A percentile compares a stretch with the other conserved stretches of the same genome.
phyloP scores from a whole-genome alignment of 2,113 vertebrate species.

The Burhinus bistriatus region DNA sequence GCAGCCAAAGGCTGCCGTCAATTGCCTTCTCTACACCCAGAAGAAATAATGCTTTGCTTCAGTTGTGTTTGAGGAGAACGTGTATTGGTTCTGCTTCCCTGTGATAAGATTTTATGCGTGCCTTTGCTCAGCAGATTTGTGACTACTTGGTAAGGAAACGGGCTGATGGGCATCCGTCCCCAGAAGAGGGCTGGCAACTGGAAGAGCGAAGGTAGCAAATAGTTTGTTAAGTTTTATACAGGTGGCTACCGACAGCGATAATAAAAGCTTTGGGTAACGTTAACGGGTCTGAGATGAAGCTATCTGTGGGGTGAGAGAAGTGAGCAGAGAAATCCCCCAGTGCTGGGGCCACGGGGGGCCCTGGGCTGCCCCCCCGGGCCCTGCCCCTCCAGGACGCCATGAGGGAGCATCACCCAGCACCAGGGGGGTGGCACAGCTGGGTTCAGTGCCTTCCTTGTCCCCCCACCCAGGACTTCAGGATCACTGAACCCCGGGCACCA shows the following conservation, averaged over 20 bases:
- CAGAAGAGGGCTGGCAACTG: not conserved
- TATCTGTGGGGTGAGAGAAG: not conserved
- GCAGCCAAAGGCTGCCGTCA: not conserved
- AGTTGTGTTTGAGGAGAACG: not conserved
- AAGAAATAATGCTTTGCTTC: not conserved
- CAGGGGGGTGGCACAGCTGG: not conserved
- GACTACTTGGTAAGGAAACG: not conserved
- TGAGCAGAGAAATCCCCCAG: not conserved
- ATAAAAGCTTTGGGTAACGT: fast-evolving
- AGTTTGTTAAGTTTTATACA: not conserved
- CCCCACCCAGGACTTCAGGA: not conserved
- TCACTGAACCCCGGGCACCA: not conserved
- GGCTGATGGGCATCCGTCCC: not conserved
- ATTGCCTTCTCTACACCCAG: not conserved
- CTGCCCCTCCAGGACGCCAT: not conserved
- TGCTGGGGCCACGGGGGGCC: not conserved
- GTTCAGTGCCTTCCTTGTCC: not conserved
- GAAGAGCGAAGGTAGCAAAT: not conserved
- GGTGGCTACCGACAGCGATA: not conserved
- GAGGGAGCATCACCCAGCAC: not conserved
- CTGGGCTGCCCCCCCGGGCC: fast-evolving
- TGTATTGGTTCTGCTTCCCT: not conserved
- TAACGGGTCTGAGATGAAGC: not conserved
- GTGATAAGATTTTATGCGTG: not conserved
- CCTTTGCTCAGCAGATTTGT: not conserved